Evolutionary conservation across 2,113 vertebrate species (phyloP), one percentile per base, ranked within the genome.

Genomic region (Gavialis gangeticus): DNA sequence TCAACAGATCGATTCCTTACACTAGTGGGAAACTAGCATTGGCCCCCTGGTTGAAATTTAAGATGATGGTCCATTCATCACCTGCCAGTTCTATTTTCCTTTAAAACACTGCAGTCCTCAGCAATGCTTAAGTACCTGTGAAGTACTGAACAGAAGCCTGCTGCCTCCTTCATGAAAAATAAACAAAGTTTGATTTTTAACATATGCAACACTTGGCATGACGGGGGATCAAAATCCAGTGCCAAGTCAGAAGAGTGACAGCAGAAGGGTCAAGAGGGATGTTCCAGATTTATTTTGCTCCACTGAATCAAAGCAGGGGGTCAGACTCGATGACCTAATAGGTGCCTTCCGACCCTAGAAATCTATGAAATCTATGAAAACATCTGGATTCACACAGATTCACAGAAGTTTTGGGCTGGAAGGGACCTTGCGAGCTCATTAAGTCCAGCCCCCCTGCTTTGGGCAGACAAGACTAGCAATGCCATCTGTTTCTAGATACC

Each of bases 21-120:
- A 79, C 19, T 5, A 55, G 63, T 5, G 1, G 4, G 80, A 71
- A 71, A 46, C 24, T 58, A 18, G 93, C 56, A 95, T 86, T 1
- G 84, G 5, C 79, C 75, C 82, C 16, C 4, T 5, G 55, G 4
- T 0, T 64, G 58, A 27, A 63, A 2, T 69, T 77, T 5, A 13
- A 22, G 2, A 69, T 69, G 16, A 10, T 87, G 17, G 1, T 59
- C 59, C 0, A 46, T 46, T 46, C 46, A 46, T 46, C 46, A 46
- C 46, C 6, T 46, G 46, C 46, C 46, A 1, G 4, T 2, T 1
- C 55, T 24, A 1, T 1, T 19, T 85, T 17, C 54, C 84, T 66
- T 67, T 59, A 11, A 21, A 21, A 3, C 4, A n/a, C 1, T 0
- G 0, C 25, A 0, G 25, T 0, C 4, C 15, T 71, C 2, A 0